These are phyloP conservation scores for Diabrotica undecimpunctata DNA, from an alignment of 1,140 invertebrate genomes.

Conservation along the genomic window DNA sequence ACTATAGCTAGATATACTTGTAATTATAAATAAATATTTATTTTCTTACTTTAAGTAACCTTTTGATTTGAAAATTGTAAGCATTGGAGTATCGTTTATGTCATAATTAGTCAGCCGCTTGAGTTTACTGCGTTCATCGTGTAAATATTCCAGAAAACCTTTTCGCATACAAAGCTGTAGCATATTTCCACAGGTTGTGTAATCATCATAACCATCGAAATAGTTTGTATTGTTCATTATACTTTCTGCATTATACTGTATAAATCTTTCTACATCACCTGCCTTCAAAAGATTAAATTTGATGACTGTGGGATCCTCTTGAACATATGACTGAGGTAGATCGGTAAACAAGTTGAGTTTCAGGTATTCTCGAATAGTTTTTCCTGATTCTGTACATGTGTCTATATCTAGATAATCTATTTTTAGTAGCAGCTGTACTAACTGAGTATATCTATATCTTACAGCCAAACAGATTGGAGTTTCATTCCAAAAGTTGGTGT, in stretches of 20 bases:
- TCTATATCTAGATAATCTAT: constrained; percentile 25
- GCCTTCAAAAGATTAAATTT: constrained; percentile 28
- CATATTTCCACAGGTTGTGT: constrained; percentile 23
- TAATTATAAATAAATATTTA: no score
- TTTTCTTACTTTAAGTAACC: constrained; percentile 7
- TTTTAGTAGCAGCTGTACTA: constrained; percentile 22
- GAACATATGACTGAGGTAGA: not conserved
- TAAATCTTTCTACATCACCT: constrained; percentile 26
- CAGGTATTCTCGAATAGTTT: constrained; percentile 25
- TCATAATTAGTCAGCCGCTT: constrained; percentile 1
- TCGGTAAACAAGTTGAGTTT: constrained; percentile 22
- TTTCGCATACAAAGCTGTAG: constrained; percentile 29
- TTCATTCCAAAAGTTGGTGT: constrained; percentile 32
- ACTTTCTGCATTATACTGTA: constrained; percentile 28
- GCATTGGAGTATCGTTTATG: constrained; percentile 23
- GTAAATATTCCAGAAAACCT: constrained; percentile 27
- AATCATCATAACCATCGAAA: constrained; percentile 15
- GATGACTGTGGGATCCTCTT: constrained; percentile 9
- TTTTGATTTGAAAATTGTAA: constrained; percentile 25
- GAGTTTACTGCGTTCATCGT: not conserved
- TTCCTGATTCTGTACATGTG: constrained; percentile 19
- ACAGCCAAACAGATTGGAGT: constrained; percentile 30
- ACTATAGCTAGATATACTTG: no score
- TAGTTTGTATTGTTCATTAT: constrained; percentile 20
- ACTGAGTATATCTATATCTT: constrained; percentile 18